A percentile compares a stretch with the other conserved stretches of the same genome.
Evolutionary conservation across 1,140 invertebrate species (phyloP).

Genomic region (Druon quercuslanigerum): DNA sequence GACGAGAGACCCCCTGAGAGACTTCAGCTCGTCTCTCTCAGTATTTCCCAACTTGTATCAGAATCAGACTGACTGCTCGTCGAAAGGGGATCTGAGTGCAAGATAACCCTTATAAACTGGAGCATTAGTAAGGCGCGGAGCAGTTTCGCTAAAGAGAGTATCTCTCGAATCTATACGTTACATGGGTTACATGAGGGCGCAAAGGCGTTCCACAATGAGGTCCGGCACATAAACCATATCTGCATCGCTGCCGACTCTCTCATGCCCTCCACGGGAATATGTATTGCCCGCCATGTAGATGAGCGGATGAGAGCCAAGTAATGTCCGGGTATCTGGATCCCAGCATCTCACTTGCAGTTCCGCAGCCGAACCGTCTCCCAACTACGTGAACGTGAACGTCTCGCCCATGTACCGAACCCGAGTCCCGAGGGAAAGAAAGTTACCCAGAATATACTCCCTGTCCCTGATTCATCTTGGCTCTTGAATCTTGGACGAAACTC

Average conservation of each 20-base stretch:
- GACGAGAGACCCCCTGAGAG: conserved; percentile 26
- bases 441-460: not conserved
- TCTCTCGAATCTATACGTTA: conserved; percentile 61
- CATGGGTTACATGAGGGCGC: conserved; percentile 46
- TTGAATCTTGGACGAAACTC: not conserved
- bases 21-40: conserved; percentile 36
- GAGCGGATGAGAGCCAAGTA: conserved; percentile 24
- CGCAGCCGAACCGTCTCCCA: not conserved
- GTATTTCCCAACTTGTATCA: conserved; percentile 30
- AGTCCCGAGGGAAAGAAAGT: conserved; percentile 30
- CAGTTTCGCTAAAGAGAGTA: conserved; percentile 43
- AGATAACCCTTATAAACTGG: conserved; percentile 74
- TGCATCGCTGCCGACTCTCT: conserved; percentile 45
- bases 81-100: conserved; percentile 49
- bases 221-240: conserved; percentile 61
- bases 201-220: conserved; percentile 61
- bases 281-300: conserved; percentile 26
- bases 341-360: conserved; percentile 33
- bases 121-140: conserved; percentile 70
- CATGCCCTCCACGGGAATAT: not conserved
- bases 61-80: conserved; percentile 37
- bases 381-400: too few species aligned
- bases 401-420: too few species aligned
- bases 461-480: conserved; percentile 17
- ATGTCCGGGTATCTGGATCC: conserved; percentile 33